Conservation (phyloP, 2,797 vertebrate species). For the Limnodromus scolopaceus region DNA sequence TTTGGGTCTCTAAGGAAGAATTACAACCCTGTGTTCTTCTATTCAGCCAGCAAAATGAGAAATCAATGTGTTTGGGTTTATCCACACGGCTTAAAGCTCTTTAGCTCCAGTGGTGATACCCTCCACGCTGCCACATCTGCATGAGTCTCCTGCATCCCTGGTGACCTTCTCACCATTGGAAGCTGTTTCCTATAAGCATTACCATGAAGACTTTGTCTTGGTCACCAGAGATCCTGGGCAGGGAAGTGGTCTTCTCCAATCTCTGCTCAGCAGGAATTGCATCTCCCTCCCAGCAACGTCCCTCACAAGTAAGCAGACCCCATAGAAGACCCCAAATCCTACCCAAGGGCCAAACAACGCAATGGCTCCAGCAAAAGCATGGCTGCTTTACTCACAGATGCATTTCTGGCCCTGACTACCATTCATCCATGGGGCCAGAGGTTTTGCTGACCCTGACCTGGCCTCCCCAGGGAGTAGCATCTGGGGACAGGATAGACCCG, state of each 20-base stretch:
- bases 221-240: background rate
- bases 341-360: rapidly evolving
- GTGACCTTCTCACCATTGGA: background rate
- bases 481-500: rapidly evolving
- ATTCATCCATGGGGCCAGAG: background rate
- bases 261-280: background rate
- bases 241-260: background rate
- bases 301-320: background rate
- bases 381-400: background rate
- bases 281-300: background rate
- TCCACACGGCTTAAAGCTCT: background rate
- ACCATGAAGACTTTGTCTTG: rapidly evolving
- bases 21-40: background rate
- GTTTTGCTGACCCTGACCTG: background rate
- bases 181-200: background rate
- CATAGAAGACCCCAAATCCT: background rate
- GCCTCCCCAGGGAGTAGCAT: background rate
- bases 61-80: background rate
- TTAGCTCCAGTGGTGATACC: background rate
- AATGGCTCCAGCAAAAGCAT: background rate
- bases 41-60: background rate
- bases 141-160: rapidly evolving
- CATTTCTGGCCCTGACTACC: background rate
- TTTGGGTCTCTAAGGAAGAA: background rate
- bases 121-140: rapidly evolving